These are phyloP conservation scores for Lepidocyrtinus sp. DNA, from an alignment of 2,888 invertebrate genomes.

Conservation along the genomic window DNA sequence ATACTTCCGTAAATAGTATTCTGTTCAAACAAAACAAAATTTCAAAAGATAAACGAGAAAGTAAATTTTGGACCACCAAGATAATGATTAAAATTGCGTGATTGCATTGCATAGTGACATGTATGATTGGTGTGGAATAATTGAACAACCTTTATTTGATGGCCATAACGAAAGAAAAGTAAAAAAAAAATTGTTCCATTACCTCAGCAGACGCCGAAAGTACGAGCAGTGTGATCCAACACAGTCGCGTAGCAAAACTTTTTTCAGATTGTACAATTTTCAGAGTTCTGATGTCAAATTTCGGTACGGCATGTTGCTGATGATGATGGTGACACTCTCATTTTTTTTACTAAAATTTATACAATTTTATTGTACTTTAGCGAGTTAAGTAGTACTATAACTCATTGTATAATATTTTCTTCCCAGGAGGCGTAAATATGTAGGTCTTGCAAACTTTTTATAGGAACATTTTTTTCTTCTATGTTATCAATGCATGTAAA, in stretches of 20 bases:
- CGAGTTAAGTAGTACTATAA: no score
- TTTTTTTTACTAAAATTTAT: not conserved
- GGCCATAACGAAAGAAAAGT: not conserved
- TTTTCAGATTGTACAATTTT: not conserved
- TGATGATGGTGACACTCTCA: not conserved
- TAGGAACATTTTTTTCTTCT: no score
- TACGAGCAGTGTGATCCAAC: constrained; percentile 60
- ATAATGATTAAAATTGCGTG: not conserved
- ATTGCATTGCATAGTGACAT: not conserved
- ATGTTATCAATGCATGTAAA: no score
- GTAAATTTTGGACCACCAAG: no score
- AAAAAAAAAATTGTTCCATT: not conserved
- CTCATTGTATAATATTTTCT: no score
- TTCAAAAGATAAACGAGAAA: no score
- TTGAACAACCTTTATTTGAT: not conserved
- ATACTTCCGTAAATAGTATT: no score
- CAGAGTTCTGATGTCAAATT: constrained; percentile 4
- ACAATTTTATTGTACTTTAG: no score
- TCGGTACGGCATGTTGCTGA: not conserved
- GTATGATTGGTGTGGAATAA: not conserved
- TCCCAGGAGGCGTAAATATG: no score
- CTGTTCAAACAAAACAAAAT: no score
- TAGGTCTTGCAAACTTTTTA: no score
- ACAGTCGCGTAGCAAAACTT: constrained; percentile 49
- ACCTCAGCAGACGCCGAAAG: constrained; percentile 63